Conservation (phyloP, 2,888 invertebrate species). For the Plutella xylostella region DNA sequence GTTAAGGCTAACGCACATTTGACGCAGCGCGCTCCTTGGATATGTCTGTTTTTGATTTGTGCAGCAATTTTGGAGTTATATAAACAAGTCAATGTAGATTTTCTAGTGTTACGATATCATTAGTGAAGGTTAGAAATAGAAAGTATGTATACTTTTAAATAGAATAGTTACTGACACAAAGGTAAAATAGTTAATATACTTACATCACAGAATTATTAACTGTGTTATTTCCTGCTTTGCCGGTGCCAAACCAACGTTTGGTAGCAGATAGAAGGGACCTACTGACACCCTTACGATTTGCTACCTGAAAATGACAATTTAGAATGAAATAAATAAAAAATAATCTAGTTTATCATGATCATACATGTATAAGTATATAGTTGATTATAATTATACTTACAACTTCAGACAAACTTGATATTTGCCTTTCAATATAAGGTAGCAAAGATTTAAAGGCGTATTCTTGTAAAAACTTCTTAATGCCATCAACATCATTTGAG, state of each 20-base stretch:
- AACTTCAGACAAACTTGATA: constrained; percentile 81
- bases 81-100: too few relatives aligned
- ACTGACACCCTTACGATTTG: constrained; percentile 92
- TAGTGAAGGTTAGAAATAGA: too few relatives aligned
- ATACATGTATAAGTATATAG: background rate
- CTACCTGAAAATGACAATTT: constrained; percentile 70
- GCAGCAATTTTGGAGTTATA: too few relatives aligned
- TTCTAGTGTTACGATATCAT: too few relatives aligned
- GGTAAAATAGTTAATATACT: too few relatives aligned
- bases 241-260: constrained; percentile 94
- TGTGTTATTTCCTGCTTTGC: constrained; percentile 82
- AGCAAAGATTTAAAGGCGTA: constrained; percentile 88
- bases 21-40: too few relatives aligned
- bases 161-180: too few relatives aligned
- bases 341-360: too few relatives aligned
- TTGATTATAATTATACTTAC: constrained; percentile 50
- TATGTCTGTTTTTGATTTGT: too few relatives aligned
- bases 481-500: constrained; percentile 84
- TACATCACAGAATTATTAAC: constrained; percentile 87
- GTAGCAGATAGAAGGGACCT: constrained; percentile 94
- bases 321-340: too few relatives aligned
- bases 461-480: constrained; percentile 87
- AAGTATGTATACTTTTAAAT: background rate
- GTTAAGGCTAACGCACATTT: too few relatives aligned
- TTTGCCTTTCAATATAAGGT: constrained; percentile 92